Evolutionary conservation across 1,140 invertebrate species (phyloP).

Genomic region (Lasioglossum albipes): DNA sequence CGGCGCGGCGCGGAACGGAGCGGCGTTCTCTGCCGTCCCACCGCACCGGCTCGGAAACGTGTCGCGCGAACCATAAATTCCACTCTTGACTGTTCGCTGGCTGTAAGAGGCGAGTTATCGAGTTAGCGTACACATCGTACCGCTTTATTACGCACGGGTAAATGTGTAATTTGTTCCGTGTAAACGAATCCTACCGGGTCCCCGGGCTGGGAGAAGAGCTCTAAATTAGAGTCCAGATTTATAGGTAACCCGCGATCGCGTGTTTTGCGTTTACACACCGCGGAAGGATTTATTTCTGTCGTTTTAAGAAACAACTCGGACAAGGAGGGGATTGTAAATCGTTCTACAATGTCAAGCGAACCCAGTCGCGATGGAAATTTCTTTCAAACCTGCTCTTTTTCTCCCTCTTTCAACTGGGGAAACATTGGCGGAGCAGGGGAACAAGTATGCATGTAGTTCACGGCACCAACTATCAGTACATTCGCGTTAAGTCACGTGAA

Average conservation of each 20-base stretch:
- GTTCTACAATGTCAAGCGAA: background rate
- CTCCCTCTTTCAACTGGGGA: background rate
- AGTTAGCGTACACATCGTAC: background rate
- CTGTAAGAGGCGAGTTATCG: background rate
- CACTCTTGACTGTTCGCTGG: constrained; percentile 18
- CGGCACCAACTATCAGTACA: no score
- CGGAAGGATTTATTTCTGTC: constrained; percentile 26
- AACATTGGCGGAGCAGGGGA: no score
- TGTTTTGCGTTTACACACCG: constrained; percentile 8
- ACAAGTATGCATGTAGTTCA: no score
- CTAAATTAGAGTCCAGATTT: constrained; percentile 28
- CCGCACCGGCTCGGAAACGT: background rate
- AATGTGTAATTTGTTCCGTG: background rate
- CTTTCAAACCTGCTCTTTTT: background rate
- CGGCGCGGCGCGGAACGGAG: no score
- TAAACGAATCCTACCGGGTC: background rate
- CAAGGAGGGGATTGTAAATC: constrained; percentile 25
- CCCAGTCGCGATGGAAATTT: constrained; percentile 10
- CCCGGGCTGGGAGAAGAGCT: background rate
- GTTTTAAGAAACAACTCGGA: constrained; percentile 24
- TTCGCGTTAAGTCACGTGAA: no score
- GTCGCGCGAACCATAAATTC: background rate
- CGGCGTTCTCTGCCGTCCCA: background rate
- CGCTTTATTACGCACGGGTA: constrained; percentile 3
- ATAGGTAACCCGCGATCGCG: constrained; percentile 9